A percentile compares a stretch with the other conserved stretches of the same genome.
Conservation (phyloP, 2,797 vertebrate species). For the Rhynchonycteris naso region DNA sequence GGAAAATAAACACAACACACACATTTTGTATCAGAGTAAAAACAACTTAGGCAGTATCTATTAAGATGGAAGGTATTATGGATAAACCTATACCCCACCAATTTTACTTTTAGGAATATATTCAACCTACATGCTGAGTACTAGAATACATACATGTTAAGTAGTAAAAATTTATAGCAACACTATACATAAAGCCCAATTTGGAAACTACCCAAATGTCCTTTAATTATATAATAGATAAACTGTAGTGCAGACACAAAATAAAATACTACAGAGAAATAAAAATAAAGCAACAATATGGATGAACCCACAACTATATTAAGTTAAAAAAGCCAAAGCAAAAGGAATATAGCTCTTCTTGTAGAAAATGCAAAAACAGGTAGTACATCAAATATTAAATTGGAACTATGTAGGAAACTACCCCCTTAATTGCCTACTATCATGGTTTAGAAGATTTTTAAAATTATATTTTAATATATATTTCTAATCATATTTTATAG, state of each 20-base stretch:
- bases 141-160: neutral
- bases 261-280: neutral
- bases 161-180: constrained; percentile 18
- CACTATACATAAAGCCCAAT: neutral
- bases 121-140: neutral
- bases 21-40: neutral
- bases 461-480: no score
- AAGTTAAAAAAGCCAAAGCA: neutral
- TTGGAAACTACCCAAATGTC: constrained; percentile 10
- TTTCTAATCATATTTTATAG: no score
- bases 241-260: neutral
- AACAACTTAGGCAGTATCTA: neutral
- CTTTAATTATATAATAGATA: neutral
- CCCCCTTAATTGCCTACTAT: no score
- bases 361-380: neutral
- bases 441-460: no score
- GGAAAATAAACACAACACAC: neutral
- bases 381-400: neutral
- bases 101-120: neutral
- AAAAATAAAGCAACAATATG: constrained; percentile 46
- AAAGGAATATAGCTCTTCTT: constrained; percentile 15
- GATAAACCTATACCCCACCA: neutral
- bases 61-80: neutral
- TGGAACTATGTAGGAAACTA: neutral
- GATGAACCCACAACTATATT: neutral